Conservation (phyloP, 2,888 invertebrate species). For the Trichogramma evanescens region DNA sequence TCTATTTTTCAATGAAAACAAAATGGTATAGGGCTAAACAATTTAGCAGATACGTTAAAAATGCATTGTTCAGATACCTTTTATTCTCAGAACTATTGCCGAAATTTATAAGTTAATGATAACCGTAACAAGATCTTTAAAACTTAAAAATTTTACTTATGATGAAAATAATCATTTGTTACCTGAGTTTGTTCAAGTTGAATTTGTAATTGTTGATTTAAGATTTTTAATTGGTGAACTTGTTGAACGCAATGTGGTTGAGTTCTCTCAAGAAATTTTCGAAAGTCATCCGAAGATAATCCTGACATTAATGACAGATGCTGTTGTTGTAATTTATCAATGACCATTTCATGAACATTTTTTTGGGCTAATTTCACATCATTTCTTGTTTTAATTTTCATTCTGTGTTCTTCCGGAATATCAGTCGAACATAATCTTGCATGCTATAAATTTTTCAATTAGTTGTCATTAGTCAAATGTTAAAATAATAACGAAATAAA, state of each 20-base stretch:
- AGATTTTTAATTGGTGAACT: conserved; percentile 44
- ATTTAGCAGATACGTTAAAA: too few species aligned
- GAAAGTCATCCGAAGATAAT: conserved; percentile 26
- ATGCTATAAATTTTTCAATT: too few species aligned
- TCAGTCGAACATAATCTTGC: too few species aligned
- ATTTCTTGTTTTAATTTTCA: conserved; percentile 49
- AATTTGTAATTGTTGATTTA: conserved; percentile 42
- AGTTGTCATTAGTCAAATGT: too few species aligned
- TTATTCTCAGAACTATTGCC: too few species aligned
- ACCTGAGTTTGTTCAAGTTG: conserved; percentile 44
- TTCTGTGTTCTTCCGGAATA: too few species aligned
- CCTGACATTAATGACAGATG: conserved; percentile 41
- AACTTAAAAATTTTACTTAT: not conserved
- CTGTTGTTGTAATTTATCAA: conserved; percentile 34
- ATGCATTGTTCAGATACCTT: too few species aligned
- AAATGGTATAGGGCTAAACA: too few species aligned
- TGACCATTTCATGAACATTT: conserved; percentile 34
- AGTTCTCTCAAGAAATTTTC: conserved; percentile 28
- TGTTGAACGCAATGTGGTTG: conserved; percentile 37
- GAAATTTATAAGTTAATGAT: not conserved
- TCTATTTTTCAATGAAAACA: too few species aligned
- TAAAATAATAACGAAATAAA: too few species aligned
- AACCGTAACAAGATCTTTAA: not conserved
- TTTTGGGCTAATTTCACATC: conserved; percentile 70
- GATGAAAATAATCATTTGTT: conserved; percentile 6